Percentiles rank a stretch among this genome's conserved stretches.
These are phyloP conservation scores for Heterodera filipjevi DNA, from an alignment of 2,888 invertebrate genomes.

Conservation along the genomic window DNA sequence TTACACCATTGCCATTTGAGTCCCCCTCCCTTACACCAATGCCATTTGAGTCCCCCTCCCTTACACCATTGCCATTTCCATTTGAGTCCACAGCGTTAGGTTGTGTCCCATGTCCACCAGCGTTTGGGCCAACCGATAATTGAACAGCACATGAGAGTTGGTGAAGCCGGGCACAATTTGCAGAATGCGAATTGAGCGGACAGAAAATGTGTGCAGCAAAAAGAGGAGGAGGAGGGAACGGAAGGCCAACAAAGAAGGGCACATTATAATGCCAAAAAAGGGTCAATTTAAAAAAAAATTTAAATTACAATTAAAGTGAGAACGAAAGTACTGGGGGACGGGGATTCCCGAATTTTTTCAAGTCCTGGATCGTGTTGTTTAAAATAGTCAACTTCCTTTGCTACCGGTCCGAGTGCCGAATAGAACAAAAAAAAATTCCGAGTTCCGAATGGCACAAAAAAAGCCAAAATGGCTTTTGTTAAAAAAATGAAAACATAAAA, in stretches of 20 bases:
- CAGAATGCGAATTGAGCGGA: conserved; percentile 48
- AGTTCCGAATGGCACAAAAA: too few relatives aligned
- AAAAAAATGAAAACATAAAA: too few relatives aligned
- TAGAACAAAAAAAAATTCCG: too few relatives aligned
- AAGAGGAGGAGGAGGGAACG: not conserved
- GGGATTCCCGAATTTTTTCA: too few relatives aligned
- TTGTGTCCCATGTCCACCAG: conserved; percentile 55
- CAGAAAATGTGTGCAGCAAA: not conserved
- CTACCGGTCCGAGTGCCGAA: too few relatives aligned
- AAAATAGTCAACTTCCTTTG: too few relatives aligned
- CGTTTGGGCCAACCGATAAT: conserved; percentile 60
- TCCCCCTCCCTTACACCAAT: not conserved
- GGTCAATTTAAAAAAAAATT: too few relatives aligned
- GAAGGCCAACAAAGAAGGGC: not conserved
- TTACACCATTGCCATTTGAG: not conserved
- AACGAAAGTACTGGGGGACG: too few relatives aligned
- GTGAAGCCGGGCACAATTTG: conserved; percentile 65
- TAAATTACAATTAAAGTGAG: too few relatives aligned
- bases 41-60: not conserved
- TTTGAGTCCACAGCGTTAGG: conserved; percentile 61
- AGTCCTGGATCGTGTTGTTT: too few relatives aligned
- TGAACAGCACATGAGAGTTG: conserved; percentile 63
- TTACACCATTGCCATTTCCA: conserved; percentile 49
- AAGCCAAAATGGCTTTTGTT: too few relatives aligned
- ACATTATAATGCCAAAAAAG: too few relatives aligned